A percentile compares a stretch with the other conserved stretches of the same genome.
phyloP scores from a whole-genome alignment of 2,113 vertebrate genomes.

The Paralichthys olivaceus region DNA sequence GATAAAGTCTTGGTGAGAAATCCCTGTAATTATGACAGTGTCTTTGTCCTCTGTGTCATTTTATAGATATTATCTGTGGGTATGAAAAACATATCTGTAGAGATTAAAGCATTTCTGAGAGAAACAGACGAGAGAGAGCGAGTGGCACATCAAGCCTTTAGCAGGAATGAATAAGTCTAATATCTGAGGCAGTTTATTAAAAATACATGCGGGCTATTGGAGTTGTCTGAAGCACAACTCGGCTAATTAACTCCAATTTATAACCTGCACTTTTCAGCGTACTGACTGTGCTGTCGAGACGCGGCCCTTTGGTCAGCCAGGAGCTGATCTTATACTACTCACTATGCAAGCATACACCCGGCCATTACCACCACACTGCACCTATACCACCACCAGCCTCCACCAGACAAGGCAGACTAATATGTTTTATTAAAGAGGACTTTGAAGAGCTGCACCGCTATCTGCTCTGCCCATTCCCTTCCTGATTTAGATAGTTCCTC shows the following conservation, averaged over 20 bases:
- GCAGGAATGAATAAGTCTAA: slow-evolving; percentile 39
- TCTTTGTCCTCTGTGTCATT: not conserved
- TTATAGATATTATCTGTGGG: not conserved
- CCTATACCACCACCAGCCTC: not conserved
- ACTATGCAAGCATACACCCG: slow-evolving; percentile 1
- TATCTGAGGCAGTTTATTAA: slow-evolving; percentile 40
- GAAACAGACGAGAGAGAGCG: slow-evolving; percentile 45
- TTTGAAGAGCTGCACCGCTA: slow-evolving; percentile 73
- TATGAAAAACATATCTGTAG: slow-evolving; percentile 31
- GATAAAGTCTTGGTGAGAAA: slow-evolving; percentile 21
- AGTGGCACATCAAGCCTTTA: slow-evolving; percentile 29
- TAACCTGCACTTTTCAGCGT: slow-evolving; percentile 55
- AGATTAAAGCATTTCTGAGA: slow-evolving; percentile 51
- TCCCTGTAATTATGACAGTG: not conserved
- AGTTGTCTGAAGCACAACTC: slow-evolving; percentile 17
- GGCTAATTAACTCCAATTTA: slow-evolving; percentile 69
- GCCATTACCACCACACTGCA: slow-evolving; percentile 42
- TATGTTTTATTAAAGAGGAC: slow-evolving; percentile 82
- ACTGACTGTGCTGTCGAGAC: slow-evolving; percentile 46
- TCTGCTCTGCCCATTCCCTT: slow-evolving; percentile 57
- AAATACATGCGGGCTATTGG: slow-evolving; percentile 44
- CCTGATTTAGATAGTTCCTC: slow-evolving; percentile 62
- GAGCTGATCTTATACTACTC: slow-evolving; percentile 21
- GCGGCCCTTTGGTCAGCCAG: slow-evolving; percentile 18
- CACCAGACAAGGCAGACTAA: slow-evolving; percentile 46